These are phyloP conservation scores for Bombus huntii DNA, from an alignment of 1,140 invertebrate species.

Conservation along the genomic window DNA sequence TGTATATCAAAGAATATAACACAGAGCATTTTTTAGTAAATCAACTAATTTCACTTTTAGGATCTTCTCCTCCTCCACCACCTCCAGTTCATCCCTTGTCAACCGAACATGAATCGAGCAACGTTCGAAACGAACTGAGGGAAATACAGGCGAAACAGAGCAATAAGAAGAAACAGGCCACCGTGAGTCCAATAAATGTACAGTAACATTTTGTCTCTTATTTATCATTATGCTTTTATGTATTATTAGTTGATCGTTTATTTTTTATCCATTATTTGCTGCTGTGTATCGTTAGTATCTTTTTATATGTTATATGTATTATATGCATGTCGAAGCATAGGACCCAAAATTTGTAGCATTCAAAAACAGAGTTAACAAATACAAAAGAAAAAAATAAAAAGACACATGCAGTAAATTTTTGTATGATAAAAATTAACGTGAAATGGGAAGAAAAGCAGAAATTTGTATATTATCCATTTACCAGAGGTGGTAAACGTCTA, in stretches of 20 bases:
- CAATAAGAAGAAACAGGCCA: constrained; percentile 89
- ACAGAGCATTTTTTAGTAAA: background rate
- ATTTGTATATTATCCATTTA: constrained; percentile 17
- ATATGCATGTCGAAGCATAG: constrained; percentile 30
- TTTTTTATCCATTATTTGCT: constrained; percentile 57
- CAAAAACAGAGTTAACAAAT: background rate
- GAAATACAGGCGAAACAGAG: constrained; percentile 86
- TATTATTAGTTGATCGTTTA: constrained; percentile 37
- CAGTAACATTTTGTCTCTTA: constrained; percentile 73
- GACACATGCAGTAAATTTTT: background rate
- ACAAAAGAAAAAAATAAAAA: background rate
- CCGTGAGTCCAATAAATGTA: constrained; percentile 84
- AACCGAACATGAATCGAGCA: constrained; percentile 86
- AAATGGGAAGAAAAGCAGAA: constrained; percentile 3
- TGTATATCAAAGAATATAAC: background rate
- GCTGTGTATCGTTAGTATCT: constrained; percentile 43
- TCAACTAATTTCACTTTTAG: constrained; percentile 49
- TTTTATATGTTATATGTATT: constrained; percentile 47
- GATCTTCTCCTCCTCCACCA: constrained; percentile 78
- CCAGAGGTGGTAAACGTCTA: constrained; percentile 54
- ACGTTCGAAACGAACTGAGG: constrained; percentile 88
- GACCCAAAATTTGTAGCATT: constrained; percentile 15
- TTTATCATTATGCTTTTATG: constrained; percentile 58
- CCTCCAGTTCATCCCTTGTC: constrained; percentile 80
- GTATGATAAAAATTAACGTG: constrained; percentile 10